Evolutionary conservation across 2,888 invertebrate genomes (phyloP).

Genomic region (Meandrusa payeni): DNA sequence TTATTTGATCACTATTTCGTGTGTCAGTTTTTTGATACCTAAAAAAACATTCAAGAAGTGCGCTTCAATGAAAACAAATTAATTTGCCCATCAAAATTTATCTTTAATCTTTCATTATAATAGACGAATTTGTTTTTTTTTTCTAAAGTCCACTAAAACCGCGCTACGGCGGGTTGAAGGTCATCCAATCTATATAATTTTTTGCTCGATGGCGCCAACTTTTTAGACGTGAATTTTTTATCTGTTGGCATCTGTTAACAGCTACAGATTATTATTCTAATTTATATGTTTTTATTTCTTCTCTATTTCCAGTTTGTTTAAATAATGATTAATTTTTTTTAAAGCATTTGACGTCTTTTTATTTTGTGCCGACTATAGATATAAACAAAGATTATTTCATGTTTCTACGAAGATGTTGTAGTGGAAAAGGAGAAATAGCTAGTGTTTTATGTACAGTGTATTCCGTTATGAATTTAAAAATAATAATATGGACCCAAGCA

Average conservation of each 20-base stretch:
- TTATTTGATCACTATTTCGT: not conserved
- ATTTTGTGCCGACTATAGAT: no score
- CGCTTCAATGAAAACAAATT: not conserved
- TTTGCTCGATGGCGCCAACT: conserved; percentile 44
- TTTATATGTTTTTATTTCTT: conserved; percentile 3
- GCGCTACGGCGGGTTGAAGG: conserved; percentile 40
- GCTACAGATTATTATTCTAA: conserved; percentile 3
- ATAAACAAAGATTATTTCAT: no score
- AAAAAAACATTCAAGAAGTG: no score
- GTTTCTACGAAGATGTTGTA: no score
- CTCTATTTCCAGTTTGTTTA: not conserved
- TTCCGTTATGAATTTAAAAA: no score
- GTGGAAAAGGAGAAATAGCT: no score
- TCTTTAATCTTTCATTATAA: conserved; percentile 4
- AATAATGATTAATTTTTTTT: not conserved
- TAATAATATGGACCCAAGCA: no score
- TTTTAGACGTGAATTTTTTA: conserved; percentile 36
- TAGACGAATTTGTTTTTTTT: conserved; percentile 8
- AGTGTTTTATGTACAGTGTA: no score
- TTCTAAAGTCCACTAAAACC: not conserved
- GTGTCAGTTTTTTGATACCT: not conserved
- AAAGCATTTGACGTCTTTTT: no score
- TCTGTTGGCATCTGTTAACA: conserved; percentile 15
- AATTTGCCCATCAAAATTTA: not conserved
- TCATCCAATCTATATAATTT: conserved; percentile 34